Conservation (phyloP, 1,140 invertebrate species). For the Achroia grisella region DNA sequence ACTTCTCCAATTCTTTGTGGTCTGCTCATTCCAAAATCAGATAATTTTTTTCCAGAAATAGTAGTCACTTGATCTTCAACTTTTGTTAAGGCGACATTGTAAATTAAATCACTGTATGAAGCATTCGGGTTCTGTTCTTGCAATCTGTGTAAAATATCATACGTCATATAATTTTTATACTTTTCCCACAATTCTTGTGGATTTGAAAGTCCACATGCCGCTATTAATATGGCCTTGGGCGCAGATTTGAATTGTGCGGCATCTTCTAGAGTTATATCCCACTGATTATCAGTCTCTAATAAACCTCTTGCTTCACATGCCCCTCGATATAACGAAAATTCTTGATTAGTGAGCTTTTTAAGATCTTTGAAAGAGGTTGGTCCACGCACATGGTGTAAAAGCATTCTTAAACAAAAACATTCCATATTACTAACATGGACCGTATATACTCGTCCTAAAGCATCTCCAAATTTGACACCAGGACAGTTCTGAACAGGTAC, state of each 20-base stretch:
- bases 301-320: conserved; percentile 23
- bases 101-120: conserved; percentile 26
- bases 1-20: conserved; percentile 26
- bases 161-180: conserved; percentile 23
- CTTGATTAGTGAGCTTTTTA: conserved; percentile 15
- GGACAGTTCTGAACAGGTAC: conserved; percentile 20
- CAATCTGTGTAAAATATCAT: conserved; percentile 35
- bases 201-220: conserved; percentile 28
- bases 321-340: conserved; percentile 18
- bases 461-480: conserved; percentile 26
- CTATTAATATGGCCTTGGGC: conserved; percentile 20
- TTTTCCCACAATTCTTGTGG: conserved; percentile 27
- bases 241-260: conserved; percentile 22
- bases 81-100: conserved; percentile 22
- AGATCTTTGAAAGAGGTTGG: conserved; percentile 24
- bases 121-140: conserved; percentile 21
- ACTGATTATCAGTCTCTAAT: conserved; percentile 30
- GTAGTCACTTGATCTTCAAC: conserved; percentile 26
- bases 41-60: conserved; percentile 27
- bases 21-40: conserved; percentile 25
- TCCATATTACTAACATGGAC: conserved; percentile 27
- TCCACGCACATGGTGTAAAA: conserved; percentile 21
- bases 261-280: conserved; percentile 30
- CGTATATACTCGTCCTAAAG: conserved; percentile 26
- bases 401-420: conserved; percentile 30